Conservation (phyloP, 2,888 invertebrate species). For the Aporophyla lueneburgensis region DNA sequence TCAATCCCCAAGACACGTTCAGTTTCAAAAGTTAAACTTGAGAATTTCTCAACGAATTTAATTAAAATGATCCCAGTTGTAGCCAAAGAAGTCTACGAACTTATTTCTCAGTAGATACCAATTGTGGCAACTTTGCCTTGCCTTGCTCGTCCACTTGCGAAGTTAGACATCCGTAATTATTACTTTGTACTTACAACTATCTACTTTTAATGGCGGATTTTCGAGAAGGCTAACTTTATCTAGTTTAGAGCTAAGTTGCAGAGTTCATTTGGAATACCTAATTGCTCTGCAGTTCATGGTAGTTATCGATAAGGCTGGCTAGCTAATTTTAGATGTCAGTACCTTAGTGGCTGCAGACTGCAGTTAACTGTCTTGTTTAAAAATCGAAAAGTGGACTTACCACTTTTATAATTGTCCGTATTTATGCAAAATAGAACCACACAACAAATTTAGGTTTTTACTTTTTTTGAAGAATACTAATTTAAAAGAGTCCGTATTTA, state of each 20-base stretch:
- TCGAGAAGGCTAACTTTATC: conserved; percentile 54
- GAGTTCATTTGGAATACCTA: conserved; percentile 56
- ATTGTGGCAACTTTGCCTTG: conserved; percentile 75
- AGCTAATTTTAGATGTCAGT: conserved; percentile 16
- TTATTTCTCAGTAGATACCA: conserved; percentile 78
- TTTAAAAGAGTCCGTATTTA: no score
- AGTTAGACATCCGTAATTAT: conserved; percentile 71
- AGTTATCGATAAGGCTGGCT: conserved; percentile 29
- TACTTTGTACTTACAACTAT: conserved; percentile 68
- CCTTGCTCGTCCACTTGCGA: conserved; percentile 62
- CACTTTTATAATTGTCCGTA: no score
- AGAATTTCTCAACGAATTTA: conserved; percentile 77
- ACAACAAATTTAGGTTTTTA: no score
- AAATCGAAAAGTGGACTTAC: no score
- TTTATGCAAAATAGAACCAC: no score
- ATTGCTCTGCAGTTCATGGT: conserved; percentile 47
- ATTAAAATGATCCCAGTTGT: conserved; percentile 80
- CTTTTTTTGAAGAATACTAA: no score
- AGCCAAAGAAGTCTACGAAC: conserved; percentile 71
- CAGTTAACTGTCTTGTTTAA: neutral
- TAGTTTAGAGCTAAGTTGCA: conserved; percentile 50
- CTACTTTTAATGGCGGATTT: conserved; percentile 57
- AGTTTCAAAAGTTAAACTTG: conserved; percentile 71
- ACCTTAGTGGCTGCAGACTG: neutral
- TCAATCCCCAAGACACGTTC: conserved; percentile 61